Evolutionary conservation across 2,113 vertebrate genomes (phyloP), one percentile per base, ranked within the genome.

Genomic region (Ramphastos sulfuratus): DNA sequence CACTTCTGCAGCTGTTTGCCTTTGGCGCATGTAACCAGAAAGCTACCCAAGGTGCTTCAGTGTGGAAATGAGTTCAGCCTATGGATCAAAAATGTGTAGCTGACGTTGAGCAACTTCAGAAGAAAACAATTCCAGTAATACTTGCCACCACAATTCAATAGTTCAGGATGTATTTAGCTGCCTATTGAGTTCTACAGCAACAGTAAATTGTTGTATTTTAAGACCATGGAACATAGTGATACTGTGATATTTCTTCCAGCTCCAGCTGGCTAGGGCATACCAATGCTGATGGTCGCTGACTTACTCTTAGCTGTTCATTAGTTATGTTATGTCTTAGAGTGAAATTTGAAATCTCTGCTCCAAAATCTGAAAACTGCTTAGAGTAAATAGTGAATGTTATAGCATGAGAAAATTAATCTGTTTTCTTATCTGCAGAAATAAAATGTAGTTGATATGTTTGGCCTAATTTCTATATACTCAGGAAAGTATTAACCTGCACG

Each of bases 401-500:
- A 74, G 39, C 11, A 42, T 50, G 31, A 93, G 65, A 35, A 71
- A 76, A 85, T 1, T 15, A 20, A 80, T 66, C 18, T 61, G 4
- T 69, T 63, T 82, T 59, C 21, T 93, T 78, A 84, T 74, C 24
- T 3, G 7, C 37, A 86, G 74, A 71, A 89, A 60, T 75, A 92
- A 91, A 91, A 58, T 35, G 35, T 61, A 72, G 33, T 61, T 56
- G 15, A 50, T 74, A 23, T 42, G 9, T 63, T 52, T 87, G 56
- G 59, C 63, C 81, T 82, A 12, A 76, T 87, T 92, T 82, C 61
- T 86, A 0, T 89, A 21, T 46, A 35, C 54, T 82, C 59, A 84
- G 70, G 44, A 50, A 90, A 65, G 46, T 82, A 78, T 58, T 94
- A 93, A 90, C 64, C 64, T 95, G 90, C 90, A 82, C 86, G 93